These are phyloP conservation scores for Uropsilus gracilis DNA, from an alignment of 2,113 vertebrate genomes.

Conservation along the genomic window DNA sequence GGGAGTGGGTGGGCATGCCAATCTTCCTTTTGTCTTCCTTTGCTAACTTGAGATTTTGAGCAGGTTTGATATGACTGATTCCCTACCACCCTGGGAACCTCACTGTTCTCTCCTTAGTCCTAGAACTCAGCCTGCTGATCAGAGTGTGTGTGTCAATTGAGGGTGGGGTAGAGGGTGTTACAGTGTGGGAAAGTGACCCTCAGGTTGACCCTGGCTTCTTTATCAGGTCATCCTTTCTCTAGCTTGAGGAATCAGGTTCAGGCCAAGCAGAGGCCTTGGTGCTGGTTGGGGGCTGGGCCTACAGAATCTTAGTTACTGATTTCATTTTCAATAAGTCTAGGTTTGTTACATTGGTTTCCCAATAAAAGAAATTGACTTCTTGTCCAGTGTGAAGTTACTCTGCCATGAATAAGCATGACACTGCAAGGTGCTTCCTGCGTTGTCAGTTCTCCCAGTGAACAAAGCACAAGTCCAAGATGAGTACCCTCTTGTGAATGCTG, in stretches of 20 bases:
- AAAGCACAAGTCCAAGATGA: background rate
- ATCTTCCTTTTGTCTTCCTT: constrained; percentile 69
- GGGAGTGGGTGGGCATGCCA: constrained; percentile 22
- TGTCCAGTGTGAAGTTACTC: constrained; percentile 36
- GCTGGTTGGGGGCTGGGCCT: constrained; percentile 53
- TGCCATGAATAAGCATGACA: background rate
- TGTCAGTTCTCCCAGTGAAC: background rate
- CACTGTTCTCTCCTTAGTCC: background rate
- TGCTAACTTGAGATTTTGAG: constrained; percentile 48
- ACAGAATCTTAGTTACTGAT: constrained; percentile 68
- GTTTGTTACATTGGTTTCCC: constrained; percentile 81
- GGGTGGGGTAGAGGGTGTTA: background rate
- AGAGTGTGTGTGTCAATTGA: background rate
- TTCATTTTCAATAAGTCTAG: constrained; percentile 71
- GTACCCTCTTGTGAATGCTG: background rate
- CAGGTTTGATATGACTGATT: background rate
- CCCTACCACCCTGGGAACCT: background rate
- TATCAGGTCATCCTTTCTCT: background rate
- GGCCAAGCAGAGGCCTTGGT: constrained; percentile 48
- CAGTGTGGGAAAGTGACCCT: background rate
- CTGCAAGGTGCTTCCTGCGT: background rate
- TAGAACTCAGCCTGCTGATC: constrained; percentile 35
- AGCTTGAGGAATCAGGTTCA: background rate
- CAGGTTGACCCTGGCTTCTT: constrained; percentile 10
- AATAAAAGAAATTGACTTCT: constrained; percentile 65